Conservation (phyloP, 2,113 vertebrate genomes). For the Gavialis gangeticus region DNA sequence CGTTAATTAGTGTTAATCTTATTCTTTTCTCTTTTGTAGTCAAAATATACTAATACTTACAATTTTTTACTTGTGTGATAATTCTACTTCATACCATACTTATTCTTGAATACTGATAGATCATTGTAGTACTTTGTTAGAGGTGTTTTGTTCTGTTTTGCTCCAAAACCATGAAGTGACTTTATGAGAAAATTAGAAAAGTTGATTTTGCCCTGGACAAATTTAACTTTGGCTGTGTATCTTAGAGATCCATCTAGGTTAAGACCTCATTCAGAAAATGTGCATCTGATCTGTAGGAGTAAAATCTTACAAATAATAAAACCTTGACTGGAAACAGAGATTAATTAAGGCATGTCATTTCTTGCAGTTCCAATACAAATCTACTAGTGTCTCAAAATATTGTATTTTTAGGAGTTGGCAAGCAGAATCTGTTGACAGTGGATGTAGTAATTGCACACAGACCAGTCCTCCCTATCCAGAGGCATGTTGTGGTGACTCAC, state of each 20-base stretch:
- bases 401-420: conserved; percentile 91
- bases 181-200: not conserved
- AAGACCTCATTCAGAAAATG: not conserved
- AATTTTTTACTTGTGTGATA: not conserved
- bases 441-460: conserved; percentile 93
- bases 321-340: not conserved
- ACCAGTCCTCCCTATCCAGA: conserved; percentile 85
- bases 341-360: rapidly evolving
- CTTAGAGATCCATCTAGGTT: not conserved
- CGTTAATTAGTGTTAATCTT: not conserved
- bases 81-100: no score
- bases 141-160: not conserved
- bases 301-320: not conserved
- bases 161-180: not conserved
- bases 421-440: conserved; percentile 95
- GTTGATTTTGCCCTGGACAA: not conserved
- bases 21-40: not conserved
- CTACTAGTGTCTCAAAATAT: conserved; percentile 3
- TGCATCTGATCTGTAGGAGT: not conserved
- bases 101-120: not conserved
- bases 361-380: not conserved
- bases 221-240: not conserved
- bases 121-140: not conserved
- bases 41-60: not conserved
- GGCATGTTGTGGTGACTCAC: conserved; percentile 80